Conservation (phyloP, 53 echinoderm and acorn worm genomes). For the Henricia sp. region DNA sequence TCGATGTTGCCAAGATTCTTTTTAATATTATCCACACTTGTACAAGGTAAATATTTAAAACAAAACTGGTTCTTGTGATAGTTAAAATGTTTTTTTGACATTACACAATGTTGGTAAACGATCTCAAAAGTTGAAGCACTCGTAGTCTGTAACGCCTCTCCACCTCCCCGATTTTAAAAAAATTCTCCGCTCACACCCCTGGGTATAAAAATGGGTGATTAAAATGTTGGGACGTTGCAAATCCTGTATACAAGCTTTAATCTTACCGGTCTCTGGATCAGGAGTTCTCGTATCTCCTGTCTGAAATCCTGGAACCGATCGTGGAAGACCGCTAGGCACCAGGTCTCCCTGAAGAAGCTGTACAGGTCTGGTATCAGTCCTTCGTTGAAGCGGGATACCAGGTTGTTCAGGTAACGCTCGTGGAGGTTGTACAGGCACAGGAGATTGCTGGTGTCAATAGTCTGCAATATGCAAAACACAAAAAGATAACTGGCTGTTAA, state of each 20-base stretch:
- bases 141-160: too few species aligned
- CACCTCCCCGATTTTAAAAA: too few species aligned
- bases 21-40: too few species aligned
- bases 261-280: conserved; percentile 96
- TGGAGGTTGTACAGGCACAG: conserved; percentile 94
- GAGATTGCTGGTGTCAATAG: conserved; percentile 85
- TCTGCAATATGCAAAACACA: conserved; percentile 54
- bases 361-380: conserved; percentile 89
- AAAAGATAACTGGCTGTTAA: background rate
- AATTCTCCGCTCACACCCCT: too few species aligned
- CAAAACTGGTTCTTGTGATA: too few species aligned
- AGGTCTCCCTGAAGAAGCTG: conserved; percentile 89
- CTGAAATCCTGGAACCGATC: conserved; percentile 97
- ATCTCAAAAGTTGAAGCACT: too few species aligned
- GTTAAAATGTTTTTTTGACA: too few species aligned
- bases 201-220: too few species aligned
- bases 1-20: too few species aligned
- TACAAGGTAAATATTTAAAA: too few species aligned
- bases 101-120: too few species aligned
- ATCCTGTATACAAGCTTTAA: background rate
- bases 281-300: conserved; percentile 91
- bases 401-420: conserved; percentile 96
- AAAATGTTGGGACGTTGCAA: too few species aligned
- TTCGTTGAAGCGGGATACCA: conserved; percentile 90
- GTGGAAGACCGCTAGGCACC: conserved; percentile 96